phyloP scores from a whole-genome alignment of 2,113 vertebrate species.

The Heterochromis multidens region DNA sequence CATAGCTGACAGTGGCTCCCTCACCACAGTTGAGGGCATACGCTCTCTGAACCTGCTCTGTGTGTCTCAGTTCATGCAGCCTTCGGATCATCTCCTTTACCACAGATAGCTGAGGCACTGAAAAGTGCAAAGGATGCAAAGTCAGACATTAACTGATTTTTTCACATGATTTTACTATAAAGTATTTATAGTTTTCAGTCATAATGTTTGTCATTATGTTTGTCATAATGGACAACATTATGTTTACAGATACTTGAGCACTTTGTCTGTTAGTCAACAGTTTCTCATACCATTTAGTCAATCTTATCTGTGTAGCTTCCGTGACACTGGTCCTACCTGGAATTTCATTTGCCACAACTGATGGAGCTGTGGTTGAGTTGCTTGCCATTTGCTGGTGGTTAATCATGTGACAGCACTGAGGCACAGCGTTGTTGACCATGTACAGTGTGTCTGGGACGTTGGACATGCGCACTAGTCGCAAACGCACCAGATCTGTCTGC shows the following conservation, averaged over 20 bases:
- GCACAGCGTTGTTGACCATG: slow-evolving; percentile 94
- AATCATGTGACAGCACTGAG: slow-evolving; percentile 95
- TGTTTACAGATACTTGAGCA: not conserved
- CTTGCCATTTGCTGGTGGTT: slow-evolving; percentile 92
- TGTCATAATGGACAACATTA: no score
- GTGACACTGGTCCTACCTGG: slow-evolving; percentile 80
- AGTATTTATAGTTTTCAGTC: no score
- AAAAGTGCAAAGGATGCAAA: not conserved
- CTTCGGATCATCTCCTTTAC: slow-evolving; percentile 93
- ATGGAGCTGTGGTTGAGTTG: slow-evolving; percentile 84
- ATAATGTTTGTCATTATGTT: no score
- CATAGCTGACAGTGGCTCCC: slow-evolving; percentile 93
- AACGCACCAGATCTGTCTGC: slow-evolving; percentile 91
- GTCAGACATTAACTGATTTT: not conserved
- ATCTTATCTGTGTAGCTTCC: not conserved
- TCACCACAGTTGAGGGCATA: slow-evolving; percentile 96
- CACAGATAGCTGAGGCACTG: slow-evolving; percentile 86
- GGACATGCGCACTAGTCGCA: slow-evolving; percentile 97
- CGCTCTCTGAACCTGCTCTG: slow-evolving; percentile 92
- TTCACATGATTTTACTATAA: not conserved
- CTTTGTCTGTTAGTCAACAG: not conserved
- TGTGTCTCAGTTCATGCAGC: slow-evolving; percentile 91
- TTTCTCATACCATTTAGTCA: not conserved
- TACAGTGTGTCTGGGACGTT: slow-evolving; percentile 98
- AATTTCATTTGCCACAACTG: slow-evolving; percentile 97